phyloP scores from a whole-genome alignment of 2,888 invertebrate species.

The Yponomeuta malinellus region DNA sequence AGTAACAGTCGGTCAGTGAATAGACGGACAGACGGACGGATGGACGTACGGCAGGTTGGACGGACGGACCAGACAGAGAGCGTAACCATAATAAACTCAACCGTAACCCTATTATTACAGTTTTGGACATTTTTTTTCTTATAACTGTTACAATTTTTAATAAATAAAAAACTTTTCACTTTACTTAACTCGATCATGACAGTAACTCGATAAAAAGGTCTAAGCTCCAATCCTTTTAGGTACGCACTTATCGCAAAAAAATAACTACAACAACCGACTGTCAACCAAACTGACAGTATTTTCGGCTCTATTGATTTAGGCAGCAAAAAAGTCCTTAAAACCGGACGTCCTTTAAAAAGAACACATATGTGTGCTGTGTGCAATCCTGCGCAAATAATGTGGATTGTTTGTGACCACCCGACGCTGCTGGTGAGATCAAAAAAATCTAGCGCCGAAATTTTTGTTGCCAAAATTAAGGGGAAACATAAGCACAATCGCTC shows the following conservation, averaged over 20 bases:
- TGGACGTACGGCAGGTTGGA: too few relatives aligned
- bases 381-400: conserved; percentile 5
- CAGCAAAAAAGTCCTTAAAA: conserved; percentile 19
- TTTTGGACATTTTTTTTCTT: too few relatives aligned
- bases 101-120: too few relatives aligned
- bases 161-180: too few relatives aligned
- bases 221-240: neutral
- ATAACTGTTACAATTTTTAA: too few relatives aligned
- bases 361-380: conserved; percentile 22
- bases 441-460: neutral
- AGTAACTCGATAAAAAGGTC: neutral
- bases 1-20: too few relatives aligned
- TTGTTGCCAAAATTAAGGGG: too few relatives aligned
- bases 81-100: too few relatives aligned
- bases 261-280: neutral
- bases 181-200: too few relatives aligned
- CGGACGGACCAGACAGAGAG: too few relatives aligned
- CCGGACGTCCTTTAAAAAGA: conserved; percentile 21
- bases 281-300: neutral
- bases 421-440: neutral
- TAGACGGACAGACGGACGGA: too few relatives aligned
- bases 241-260: neutral
- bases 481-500: too few relatives aligned
- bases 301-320: conserved; percentile 20
- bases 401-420: neutral